These are phyloP conservation scores for Sycophila texana DNA, from an alignment of 2,888 invertebrate species.

Conservation along the genomic window DNA sequence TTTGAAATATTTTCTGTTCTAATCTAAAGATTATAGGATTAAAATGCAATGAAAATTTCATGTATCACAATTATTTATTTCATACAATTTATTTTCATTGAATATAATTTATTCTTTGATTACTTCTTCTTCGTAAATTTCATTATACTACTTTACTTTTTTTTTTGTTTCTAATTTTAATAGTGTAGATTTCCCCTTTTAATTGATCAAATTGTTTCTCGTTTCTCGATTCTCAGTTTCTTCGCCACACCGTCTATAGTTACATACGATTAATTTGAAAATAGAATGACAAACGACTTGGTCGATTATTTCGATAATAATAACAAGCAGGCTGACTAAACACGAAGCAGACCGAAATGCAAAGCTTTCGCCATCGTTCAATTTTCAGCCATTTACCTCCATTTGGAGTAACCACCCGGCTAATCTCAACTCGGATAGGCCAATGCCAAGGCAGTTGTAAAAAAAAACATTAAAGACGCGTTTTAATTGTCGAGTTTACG, in stretches of 20 bases:
- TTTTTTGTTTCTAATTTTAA: too few relatives aligned
- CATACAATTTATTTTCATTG: too few relatives aligned
- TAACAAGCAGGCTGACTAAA: background rate
- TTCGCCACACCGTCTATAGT: background rate
- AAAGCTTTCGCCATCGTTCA: background rate
- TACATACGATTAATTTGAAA: background rate
- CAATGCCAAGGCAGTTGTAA: background rate
- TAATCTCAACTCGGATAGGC: slow-evolving; percentile 49
- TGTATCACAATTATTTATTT: too few relatives aligned
- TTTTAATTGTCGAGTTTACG: slow-evolving; percentile 73
- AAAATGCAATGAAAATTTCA: too few relatives aligned
- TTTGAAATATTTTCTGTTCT: too few relatives aligned
- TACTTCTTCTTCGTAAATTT: too few relatives aligned
- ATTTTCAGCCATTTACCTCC: slow-evolving; percentile 17
- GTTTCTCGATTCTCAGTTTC: background rate
- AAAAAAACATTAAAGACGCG: slow-evolving; percentile 46
- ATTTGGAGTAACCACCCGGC: too few relatives aligned
- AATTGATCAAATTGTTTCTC: too few relatives aligned
- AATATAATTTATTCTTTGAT: too few relatives aligned
- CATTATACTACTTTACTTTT: too few relatives aligned
- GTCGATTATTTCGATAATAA: slow-evolving; percentile 30
- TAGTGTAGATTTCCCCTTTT: too few relatives aligned
- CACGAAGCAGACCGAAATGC: background rate
- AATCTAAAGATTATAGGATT: too few relatives aligned
- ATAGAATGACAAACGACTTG: slow-evolving; percentile 19